Base-by-base conservation (phyloP, 2,888 invertebrate species). In the Labia minor region DNA sequence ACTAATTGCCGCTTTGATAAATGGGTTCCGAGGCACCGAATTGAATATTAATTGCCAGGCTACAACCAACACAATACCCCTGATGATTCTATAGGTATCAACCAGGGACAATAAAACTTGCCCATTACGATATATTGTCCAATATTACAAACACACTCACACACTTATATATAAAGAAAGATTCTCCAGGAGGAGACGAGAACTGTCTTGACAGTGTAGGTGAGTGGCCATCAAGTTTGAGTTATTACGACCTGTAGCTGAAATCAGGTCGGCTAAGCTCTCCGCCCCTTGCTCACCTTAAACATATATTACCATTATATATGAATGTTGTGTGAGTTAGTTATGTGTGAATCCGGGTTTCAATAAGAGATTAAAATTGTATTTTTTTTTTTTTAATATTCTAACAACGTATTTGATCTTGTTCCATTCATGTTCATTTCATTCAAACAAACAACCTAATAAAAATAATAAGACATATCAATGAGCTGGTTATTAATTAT, bases 1-100 rank as follows among this genome's bases (percentile, higher is more conserved):
- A 49, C 49, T 49, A 49, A 49, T 49, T 49, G 49, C 49, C 49
- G 49, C 49, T 49, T 49, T 49, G 49, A 49, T 49, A 49, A 49
- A 49, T 49, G 49, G 49, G 16, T 49, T 49, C 49, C 49, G 49
- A 49, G 49, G 49, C 49, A 49, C 49, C 49, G 49, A 49, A 49
- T 49, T 49, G 49, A 49, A 49, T 49, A 49, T 49, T 49, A 49
- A 49, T 49, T 49, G 49, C 49, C n/a, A 49, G 14, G 49, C 3
- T 49, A 49, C 49, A 49, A 49, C 49, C 49, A 49, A 49, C 49
- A 49, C 49, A 49, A 49, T 49, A 49, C 49, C 49, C 16, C 49
- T 49, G 49, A 49, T 49, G 49, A 49, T 49, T 49, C 49, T 49
- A 49, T 49, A 49, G 49, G 49, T 49, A 49, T 16, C 3, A 4